These are phyloP conservation scores for Caenorhabditis sulstoni DNA, from an alignment of 2,888 invertebrate species.

Conservation along the genomic window DNA sequence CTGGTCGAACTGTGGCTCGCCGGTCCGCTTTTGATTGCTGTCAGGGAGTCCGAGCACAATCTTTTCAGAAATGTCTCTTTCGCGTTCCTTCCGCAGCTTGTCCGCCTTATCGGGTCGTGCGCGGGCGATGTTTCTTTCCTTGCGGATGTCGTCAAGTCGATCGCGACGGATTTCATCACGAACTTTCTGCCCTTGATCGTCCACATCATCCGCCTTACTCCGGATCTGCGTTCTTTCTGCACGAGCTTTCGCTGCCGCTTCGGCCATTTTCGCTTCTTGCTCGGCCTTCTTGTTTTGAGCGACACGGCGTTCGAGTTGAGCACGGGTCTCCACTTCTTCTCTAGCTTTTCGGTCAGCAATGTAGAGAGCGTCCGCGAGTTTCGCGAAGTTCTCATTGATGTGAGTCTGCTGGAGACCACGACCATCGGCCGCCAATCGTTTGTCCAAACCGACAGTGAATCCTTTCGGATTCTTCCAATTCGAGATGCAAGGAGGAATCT, in stretches of 20 bases:
- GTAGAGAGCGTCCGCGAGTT: constrained; percentile 96
- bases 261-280: constrained; percentile 89
- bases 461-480: constrained; percentile 99
- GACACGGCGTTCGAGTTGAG: constrained; percentile 90
- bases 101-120: constrained; percentile 94
- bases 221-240: constrained; percentile 58
- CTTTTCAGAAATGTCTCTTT: constrained; percentile 97
- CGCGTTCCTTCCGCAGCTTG: constrained; percentile 87
- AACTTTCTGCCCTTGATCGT: constrained; percentile 84
- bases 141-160: constrained; percentile 77
- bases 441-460: constrained; percentile 97
- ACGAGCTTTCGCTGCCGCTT: constrained; percentile 94
- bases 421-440: constrained; percentile 97
- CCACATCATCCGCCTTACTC: constrained; percentile 84
- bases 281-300: constrained; percentile 93
- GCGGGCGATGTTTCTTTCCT: constrained; percentile 93
- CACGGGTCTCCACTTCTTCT: constrained; percentile 96
- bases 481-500: constrained; percentile 97
- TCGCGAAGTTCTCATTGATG: constrained; percentile 99
- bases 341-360: constrained; percentile 97
- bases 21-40: constrained; percentile 81
- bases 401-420: constrained; percentile 94
- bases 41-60: constrained; percentile 97
- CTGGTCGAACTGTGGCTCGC: constrained; percentile 88
- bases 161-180: constrained; percentile 86